Conservation (phyloP, 2,113 vertebrate species). For the Otolemur garnettii region DNA sequence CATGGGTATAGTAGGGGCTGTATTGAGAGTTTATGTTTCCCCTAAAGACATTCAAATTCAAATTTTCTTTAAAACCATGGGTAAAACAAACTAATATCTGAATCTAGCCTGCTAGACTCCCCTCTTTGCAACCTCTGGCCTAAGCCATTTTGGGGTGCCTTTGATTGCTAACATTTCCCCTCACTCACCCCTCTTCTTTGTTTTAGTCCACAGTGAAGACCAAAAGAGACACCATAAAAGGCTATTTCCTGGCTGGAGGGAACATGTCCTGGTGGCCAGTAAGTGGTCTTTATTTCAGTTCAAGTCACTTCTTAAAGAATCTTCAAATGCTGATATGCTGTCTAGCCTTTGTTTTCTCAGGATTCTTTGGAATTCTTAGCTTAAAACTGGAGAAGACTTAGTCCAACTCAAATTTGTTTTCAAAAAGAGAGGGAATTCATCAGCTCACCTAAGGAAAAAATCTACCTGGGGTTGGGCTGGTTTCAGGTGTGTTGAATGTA, state of each 20-base stretch:
- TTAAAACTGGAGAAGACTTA: not conserved
- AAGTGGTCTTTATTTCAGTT: slow-evolving; percentile 81
- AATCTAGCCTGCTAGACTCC: not conserved
- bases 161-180: not conserved
- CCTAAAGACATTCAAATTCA: not conserved
- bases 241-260: slow-evolving; percentile 98
- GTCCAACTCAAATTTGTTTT: not conserved
- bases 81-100: not conserved
- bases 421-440: not conserved
- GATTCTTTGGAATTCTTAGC: not conserved
- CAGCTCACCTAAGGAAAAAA: not conserved
- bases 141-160: not conserved
- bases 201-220: slow-evolving; percentile 96
- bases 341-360: not conserved
- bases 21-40: not conserved
- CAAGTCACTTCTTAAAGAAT: not conserved
- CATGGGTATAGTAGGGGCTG: not conserved
- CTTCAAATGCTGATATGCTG: not conserved
- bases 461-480: not conserved
- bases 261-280: slow-evolving; percentile 99
- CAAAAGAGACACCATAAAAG: slow-evolving; percentile 95
- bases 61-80: not conserved
- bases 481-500: not conserved
- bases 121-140: rapidly evolving
- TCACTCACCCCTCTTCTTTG: slow-evolving; percentile 25